Evolutionary conservation across 2,113 vertebrate species (phyloP).

Genomic region (Chamaea fasciata): DNA sequence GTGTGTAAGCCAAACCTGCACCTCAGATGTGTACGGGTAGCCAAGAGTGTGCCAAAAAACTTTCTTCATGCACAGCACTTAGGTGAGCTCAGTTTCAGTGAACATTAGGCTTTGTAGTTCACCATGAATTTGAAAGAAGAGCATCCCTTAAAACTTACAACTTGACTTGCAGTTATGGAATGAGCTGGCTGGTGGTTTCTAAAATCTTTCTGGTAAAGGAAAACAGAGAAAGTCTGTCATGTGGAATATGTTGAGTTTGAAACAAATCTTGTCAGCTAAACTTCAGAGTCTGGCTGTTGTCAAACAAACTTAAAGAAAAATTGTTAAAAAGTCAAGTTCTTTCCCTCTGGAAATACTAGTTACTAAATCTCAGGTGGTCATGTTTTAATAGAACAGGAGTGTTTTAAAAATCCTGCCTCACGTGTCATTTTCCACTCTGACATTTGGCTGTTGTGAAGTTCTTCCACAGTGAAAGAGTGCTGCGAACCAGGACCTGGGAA

Average conservation of each 20-base stretch:
- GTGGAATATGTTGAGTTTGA: background rate
- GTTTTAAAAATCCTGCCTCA: background rate
- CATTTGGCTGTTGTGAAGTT: conserved; percentile 70
- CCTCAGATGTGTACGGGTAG: background rate
- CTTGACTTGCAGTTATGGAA: background rate
- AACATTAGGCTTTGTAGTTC: background rate
- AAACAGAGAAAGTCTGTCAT: background rate
- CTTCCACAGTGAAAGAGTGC: conserved; percentile 86
- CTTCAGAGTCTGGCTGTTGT: background rate
- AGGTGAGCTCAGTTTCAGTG: background rate
- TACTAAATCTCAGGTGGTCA: background rate
- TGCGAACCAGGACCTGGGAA: conserved; percentile 89
- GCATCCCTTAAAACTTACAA: background rate
- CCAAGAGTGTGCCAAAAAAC: background rate
- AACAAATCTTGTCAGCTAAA: background rate
- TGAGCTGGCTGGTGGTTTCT: background rate
- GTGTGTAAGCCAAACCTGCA: background rate
- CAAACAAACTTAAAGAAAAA: background rate
- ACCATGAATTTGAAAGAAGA: background rate
- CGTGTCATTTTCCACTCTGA: background rate
- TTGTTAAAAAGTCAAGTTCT: background rate
- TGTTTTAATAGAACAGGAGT: background rate
- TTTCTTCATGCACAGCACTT: background rate
- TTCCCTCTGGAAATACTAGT: background rate
- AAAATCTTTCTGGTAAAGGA: background rate